These are phyloP conservation scores for Macaria liturata DNA, from an alignment of 2,888 invertebrate species.

Conservation along the genomic window DNA sequence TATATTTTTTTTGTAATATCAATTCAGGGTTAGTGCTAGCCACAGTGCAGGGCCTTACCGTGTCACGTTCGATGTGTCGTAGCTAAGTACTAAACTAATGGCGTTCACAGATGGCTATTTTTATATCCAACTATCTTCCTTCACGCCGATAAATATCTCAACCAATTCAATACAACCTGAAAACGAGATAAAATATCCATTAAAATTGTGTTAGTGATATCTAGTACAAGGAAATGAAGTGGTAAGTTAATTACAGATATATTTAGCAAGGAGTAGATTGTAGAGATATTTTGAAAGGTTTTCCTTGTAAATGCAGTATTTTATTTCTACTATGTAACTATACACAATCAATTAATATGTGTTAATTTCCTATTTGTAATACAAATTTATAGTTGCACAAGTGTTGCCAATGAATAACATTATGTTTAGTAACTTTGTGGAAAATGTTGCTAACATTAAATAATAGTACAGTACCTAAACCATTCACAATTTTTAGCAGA, in stretches of 20 bases:
- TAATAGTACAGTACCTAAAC: too few species aligned
- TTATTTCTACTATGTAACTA: too few species aligned
- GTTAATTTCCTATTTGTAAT: too few species aligned
- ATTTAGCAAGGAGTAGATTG: background rate
- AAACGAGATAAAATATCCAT: constrained; percentile 23
- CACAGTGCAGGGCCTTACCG: background rate
- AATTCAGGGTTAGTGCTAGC: background rate
- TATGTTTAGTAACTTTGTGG: too few species aligned
- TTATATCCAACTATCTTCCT: constrained; percentile 11
- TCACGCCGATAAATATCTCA: constrained; percentile 17
- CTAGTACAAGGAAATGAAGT: background rate
- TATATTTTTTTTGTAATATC: too few species aligned
- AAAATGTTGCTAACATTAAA: too few species aligned
- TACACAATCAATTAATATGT: too few species aligned
- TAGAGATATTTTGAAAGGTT: too few species aligned
- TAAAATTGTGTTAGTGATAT: constrained; percentile 11
- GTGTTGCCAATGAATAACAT: too few species aligned
- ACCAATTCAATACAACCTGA: constrained; percentile 43
- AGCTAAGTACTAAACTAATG: constrained; percentile 64
- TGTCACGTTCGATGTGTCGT: constrained; percentile 32
- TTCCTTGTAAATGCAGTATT: too few species aligned
- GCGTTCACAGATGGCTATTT: constrained; percentile 61
- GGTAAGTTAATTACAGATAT: background rate
- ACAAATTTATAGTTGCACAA: too few species aligned
- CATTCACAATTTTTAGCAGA: too few species aligned